Evolutionary conservation across 2,797 vertebrate species (phyloP).

Genomic region (Uromys caudimaculatus): DNA sequence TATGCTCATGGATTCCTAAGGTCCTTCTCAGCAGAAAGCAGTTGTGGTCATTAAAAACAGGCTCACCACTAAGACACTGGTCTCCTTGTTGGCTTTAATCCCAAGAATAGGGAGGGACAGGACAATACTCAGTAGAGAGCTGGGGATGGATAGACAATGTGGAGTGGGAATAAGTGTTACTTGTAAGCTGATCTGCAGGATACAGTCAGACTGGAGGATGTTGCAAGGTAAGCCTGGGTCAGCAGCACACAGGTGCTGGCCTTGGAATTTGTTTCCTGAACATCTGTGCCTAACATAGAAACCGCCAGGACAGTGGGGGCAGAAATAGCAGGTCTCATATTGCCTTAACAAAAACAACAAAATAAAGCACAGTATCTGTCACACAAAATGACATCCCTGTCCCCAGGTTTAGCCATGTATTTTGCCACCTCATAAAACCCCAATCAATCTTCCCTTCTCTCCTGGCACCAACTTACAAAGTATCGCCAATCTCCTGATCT

Average conservation of each 20-base stretch:
- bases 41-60: conserved; percentile 53
- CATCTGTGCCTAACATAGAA: conserved; percentile 83
- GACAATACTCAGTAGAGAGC: background rate
- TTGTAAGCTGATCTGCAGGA: conserved; percentile 76
- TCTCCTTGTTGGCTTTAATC: background rate
- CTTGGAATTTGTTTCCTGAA: conserved; percentile 84
- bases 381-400: background rate
- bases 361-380: conserved; percentile 38
- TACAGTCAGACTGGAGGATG: conserved; percentile 70
- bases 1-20: background rate
- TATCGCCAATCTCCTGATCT: conserved; percentile 47
- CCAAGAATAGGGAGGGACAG: background rate
- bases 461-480: conserved; percentile 66
- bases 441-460: conserved; percentile 70
- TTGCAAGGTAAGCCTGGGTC: conserved; percentile 79
- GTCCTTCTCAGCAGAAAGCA: conserved; percentile 39
- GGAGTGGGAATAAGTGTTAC: conserved; percentile 56
- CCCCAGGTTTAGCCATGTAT: conserved; percentile 69
- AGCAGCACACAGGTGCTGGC: conserved; percentile 78
- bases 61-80: background rate
- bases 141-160: conserved; percentile 58
- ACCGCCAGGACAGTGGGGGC: conserved; percentile 44
- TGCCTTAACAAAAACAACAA: conserved; percentile 75
- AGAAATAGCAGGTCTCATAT: conserved; percentile 44
- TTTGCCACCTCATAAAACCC: conserved; percentile 78